Conservation (phyloP, 2,888 invertebrate genomes). For the Eubasilissa splendida region DNA sequence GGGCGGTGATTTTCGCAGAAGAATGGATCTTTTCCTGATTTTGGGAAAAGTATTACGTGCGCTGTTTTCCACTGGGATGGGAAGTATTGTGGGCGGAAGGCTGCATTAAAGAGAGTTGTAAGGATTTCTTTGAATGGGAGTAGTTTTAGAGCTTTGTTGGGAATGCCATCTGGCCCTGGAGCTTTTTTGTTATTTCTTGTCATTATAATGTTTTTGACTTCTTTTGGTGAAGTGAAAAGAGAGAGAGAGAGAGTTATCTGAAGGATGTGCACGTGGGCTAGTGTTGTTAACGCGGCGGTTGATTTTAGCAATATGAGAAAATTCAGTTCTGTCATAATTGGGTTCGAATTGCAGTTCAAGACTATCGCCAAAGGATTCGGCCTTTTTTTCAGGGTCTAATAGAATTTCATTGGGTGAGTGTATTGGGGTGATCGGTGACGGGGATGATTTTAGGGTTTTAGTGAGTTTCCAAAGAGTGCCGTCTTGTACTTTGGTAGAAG, state of each 20-base stretch:
- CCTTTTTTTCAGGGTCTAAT: background rate
- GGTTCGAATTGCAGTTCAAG: background rate
- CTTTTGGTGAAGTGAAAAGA: too few relatives aligned
- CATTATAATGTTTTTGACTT: too few relatives aligned
- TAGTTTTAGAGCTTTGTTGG: background rate
- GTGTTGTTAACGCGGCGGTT: too few relatives aligned
- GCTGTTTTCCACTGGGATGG: background rate
- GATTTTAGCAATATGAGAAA: too few relatives aligned
- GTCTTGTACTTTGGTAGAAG: background rate
- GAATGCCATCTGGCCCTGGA: background rate
- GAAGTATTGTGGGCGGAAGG: too few relatives aligned
- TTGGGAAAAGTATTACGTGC: background rate
- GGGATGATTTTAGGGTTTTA: background rate
- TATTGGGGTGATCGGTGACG: background rate
- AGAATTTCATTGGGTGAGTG: background rate
- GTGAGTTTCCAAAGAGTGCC: background rate
- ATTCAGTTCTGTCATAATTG: background rate
- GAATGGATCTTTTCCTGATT: background rate
- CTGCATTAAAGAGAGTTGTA: too few relatives aligned
- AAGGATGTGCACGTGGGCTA: too few relatives aligned
- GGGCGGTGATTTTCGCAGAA: background rate
- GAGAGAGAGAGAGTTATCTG: too few relatives aligned
- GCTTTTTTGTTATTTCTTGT: conserved; percentile 10
- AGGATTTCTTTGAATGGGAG: background rate
- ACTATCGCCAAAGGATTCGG: background rate